Base-by-base conservation (phyloP, 2,113 vertebrate species). In the Lepidothrix coronata region DNA sequence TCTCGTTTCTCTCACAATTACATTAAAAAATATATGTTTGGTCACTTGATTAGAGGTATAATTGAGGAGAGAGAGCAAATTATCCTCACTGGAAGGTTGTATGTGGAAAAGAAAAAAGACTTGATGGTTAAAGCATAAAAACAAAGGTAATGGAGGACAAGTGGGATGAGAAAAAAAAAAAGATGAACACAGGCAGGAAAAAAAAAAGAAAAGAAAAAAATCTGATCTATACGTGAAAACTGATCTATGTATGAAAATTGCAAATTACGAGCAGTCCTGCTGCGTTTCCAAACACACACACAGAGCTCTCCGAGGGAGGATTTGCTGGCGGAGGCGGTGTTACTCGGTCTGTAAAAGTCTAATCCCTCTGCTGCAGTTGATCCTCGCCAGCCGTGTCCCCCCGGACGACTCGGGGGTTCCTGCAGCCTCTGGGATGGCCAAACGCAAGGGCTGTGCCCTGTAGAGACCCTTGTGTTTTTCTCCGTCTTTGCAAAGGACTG, bases 1-100 rank as follows among this genome's bases (percentile, higher is more conserved):
- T 33, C 49, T 65, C 65, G 44, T 41, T 93, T 79, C n/a, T 65
- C 74, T 39, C 37, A 65, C 14, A n/a, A 57, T 59, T 41, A 51
- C 35, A 23, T 49, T 68, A 2, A 7, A 62, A 79, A 49, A 28
- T 0, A 15, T 7, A 20, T 2, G 4, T 18, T 55, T 46, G 5
- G 24, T 74, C 31, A 41, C 16, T 24, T n/a, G 35, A 35, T 68
- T 27, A 63, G 52, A 59, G 21, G 12, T 48, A 13, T 16, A 15
- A 4, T 1, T 91, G 33, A 11, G 46, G 16, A 81, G 39, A 87
- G 3, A 20, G 6, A 88, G 52, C 3, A 67, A 85, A 81, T 55
- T 59, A 54, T 48, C 35, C 39, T n/a, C 14, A 59, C 31, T 59
- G 22, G n/a, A 89, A 89, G 22, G 10, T 27, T 13, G 14, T 35